Conservation (phyloP, 1,140 invertebrate genomes). For the Charaxes varanes region DNA sequence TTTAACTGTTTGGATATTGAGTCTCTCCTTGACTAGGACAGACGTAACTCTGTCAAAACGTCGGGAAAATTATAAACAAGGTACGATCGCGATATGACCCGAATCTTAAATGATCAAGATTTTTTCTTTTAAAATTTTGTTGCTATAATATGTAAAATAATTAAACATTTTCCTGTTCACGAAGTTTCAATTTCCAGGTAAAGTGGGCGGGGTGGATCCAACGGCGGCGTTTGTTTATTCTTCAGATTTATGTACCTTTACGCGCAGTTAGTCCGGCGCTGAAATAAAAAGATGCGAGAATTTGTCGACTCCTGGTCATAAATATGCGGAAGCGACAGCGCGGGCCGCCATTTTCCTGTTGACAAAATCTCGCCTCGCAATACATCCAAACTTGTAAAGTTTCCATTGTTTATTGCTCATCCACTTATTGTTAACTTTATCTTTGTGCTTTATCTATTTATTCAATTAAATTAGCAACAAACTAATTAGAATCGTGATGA, state of each 20-base stretch:
- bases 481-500: too few species aligned
- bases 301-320: slow-evolving; percentile 61
- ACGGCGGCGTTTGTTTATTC: slow-evolving; percentile 34
- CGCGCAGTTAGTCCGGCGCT: slow-evolving; percentile 41
- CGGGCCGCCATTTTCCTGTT: slow-evolving; percentile 67
- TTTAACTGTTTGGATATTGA: too few species aligned
- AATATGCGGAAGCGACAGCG: slow-evolving; percentile 58
- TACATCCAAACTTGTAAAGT: slow-evolving; percentile 63
- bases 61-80: too few species aligned
- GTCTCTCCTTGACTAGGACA: too few species aligned
- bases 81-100: too few species aligned
- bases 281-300: slow-evolving; percentile 61
- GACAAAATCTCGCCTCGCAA: slow-evolving; percentile 60
- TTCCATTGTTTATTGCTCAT: slow-evolving; percentile 48
- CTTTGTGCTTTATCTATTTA: slow-evolving; percentile 2
- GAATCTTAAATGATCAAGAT: too few species aligned
- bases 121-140: too few species aligned
- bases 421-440: slow-evolving; percentile 25
- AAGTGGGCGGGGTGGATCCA: slow-evolving; percentile 23
- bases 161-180: neutral
- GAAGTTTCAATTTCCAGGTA: slow-evolving; percentile 24
- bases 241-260: slow-evolving; percentile 48
- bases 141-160: neutral
- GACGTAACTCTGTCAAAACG: too few species aligned
- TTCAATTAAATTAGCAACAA: neutral